Evolutionary conservation across 2,113 vertebrate genomes (phyloP).

Genomic region (Ageneiosus marmoratus): DNA sequence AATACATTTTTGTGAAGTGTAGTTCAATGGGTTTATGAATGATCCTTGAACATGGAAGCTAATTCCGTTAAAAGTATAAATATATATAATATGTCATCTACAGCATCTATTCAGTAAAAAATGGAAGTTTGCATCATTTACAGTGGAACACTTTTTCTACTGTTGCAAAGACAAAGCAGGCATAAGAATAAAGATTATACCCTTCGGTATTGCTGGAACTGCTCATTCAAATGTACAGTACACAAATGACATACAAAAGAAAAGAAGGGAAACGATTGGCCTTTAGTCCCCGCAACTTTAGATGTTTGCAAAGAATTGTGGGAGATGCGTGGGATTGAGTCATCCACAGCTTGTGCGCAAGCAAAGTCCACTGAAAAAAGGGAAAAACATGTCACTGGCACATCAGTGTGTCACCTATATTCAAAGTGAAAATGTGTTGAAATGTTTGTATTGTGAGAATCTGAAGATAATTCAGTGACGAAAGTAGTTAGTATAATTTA

Average conservation of each 20-base stretch:
- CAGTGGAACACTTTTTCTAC: conserved; percentile 1
- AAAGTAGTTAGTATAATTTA: background rate
- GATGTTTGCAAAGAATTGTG: conserved; percentile 30
- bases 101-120: background rate
- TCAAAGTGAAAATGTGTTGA: background rate
- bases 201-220: conserved; percentile 26
- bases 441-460: background rate
- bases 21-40: background rate
- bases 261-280: conserved; percentile 18
- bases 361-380: conserved; percentile 1
- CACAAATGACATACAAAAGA: conserved; percentile 16
- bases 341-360: conserved; percentile 11
- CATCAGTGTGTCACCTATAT: conserved; percentile 10
- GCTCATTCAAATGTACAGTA: conserved; percentile 16
- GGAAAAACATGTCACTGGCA: background rate
- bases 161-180: conserved; percentile 28
- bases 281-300: conserved; percentile 6
- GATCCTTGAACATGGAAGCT: background rate
- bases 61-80: background rate
- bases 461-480: background rate
- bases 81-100: background rate
- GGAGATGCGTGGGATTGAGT: conserved; percentile 36
- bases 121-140: conserved; percentile 21
- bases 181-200: conserved; percentile 31
- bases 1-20: background rate